Evolutionary conservation across 1,140 invertebrate genomes (phyloP), one percentile per base, ranked within the genome.

Genomic region (Gonatopus flavifemur): DNA sequence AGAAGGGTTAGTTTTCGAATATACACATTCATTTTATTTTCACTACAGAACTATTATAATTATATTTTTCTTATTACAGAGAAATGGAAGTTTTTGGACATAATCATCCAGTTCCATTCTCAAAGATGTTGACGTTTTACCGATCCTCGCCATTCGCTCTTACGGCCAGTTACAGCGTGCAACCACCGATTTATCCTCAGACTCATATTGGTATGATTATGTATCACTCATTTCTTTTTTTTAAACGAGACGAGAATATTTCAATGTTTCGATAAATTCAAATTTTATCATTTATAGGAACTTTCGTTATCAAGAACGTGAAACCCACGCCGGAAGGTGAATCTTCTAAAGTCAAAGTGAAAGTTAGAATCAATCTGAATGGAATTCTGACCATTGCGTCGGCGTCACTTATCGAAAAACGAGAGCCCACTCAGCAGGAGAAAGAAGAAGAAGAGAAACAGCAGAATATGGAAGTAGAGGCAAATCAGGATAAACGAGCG

Each of bases 91-190:
- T 97, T 36, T 98, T 98, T 74, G 86, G 88, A 12, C 80, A 85
- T 35, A 92, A 92, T 77, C 94, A 98, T 79, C 79, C 87, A 16
- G 84, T 94, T 41, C 97, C 97, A 12, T 96, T 93, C 71, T 92
- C 93, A 0, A 96, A 96, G 69, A 85, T 96, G 82, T 75, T 99
- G 28, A 96, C 96, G 2, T 93, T 98, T 71, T 94, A 91, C 70
- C 83, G 93, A 53, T 88, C 86, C 53, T 90, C 89, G 69, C 88
- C 93, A 13, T 98, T 98, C 74, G 81, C 81, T 36, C 80, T 96
- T 35, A 88, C 87, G 55, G 94, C 94, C 10, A 85, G 83, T 60
- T 99, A 99, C 70, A 79, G 80, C 24, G 80, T 83, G 42, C 79
- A 81, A 56, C 81, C 88, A 52, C 86, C 89, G 24, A 82, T 82